phyloP scores from a whole-genome alignment of 2,797 vertebrate genomes.

The Melanogrammus aeglefinus region DNA sequence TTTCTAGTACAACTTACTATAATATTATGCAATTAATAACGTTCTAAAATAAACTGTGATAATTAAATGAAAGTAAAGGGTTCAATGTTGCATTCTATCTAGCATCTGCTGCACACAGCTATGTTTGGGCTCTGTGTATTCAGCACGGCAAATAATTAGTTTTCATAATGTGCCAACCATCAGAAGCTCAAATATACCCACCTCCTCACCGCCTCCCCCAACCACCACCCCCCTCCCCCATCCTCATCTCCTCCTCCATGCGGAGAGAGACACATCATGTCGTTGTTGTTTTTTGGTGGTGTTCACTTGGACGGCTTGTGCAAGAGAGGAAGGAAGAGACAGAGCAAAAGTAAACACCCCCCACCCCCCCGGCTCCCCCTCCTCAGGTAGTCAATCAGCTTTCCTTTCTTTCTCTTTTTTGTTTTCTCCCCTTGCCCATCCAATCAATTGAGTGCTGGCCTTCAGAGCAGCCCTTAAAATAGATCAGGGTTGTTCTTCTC shows the following conservation, averaged over 20 bases:
- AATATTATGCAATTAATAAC: neutral
- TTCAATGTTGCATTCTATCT: conserved; percentile 11
- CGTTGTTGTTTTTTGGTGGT: neutral
- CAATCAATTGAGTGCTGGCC: conserved; percentile 70
- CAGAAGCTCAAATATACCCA: conserved; percentile 13
- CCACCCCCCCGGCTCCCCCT: no score
- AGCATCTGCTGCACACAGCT: conserved; percentile 10
- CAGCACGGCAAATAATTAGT: conserved; percentile 34
- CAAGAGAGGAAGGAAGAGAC: conserved; percentile 36
- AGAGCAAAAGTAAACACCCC: conserved; percentile 4
- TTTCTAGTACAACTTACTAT: neutral
- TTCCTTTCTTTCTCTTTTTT: conserved; percentile 22
- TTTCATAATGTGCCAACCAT: conserved; percentile 29
- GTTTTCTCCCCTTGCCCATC: conserved; percentile 10
- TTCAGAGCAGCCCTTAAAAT: conserved; percentile 67
- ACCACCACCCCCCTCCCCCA: neutral
- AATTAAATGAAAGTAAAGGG: conserved; percentile 19
- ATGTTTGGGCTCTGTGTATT: conserved; percentile 20
- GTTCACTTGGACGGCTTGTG: no score
- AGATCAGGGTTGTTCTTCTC: conserved; percentile 58
- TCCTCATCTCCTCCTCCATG: neutral
- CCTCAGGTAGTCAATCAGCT: conserved; percentile 56
- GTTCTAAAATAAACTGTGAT: conserved; percentile 12
- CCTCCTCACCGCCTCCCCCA: neutral
- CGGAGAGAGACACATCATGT: neutral